A percentile compares a stretch with the other conserved stretches of the same genome.
phyloP scores from a whole-genome alignment of 2,113 vertebrate genomes.

The Vulpes lagopus region DNA sequence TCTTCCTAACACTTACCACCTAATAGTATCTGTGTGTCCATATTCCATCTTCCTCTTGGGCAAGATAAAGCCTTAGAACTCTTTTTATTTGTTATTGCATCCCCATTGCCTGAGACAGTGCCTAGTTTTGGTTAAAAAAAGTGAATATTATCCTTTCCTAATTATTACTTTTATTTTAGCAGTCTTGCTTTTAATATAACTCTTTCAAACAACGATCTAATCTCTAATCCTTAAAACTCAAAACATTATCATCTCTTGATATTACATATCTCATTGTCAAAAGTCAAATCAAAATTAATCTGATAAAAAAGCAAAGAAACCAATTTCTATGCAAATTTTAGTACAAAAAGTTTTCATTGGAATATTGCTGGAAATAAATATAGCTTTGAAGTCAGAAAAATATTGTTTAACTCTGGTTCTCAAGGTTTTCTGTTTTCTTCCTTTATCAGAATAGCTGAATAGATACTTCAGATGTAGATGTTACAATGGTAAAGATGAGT shows the following conservation, averaged over 20 bases:
- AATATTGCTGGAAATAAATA: conserved; percentile 17
- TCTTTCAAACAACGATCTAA: conserved; percentile 28
- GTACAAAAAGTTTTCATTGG: background rate
- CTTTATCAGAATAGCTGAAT: background rate
- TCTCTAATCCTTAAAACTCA: conserved; percentile 37
- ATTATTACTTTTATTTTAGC: conserved; percentile 5
- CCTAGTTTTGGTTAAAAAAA: background rate
- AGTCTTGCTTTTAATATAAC: conserved; percentile 35
- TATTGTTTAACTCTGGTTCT: background rate
- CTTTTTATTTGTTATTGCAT: background rate
- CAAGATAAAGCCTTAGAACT: background rate
- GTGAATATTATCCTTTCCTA: background rate
- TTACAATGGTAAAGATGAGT: background rate
- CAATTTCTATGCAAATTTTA: conserved; percentile 46
- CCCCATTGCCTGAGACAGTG: background rate
- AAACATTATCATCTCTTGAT: conserved; percentile 21
- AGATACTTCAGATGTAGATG: background rate
- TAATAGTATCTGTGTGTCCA: background rate
- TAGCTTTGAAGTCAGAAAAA: background rate
- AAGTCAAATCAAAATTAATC: conserved; percentile 40
- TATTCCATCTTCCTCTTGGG: background rate
- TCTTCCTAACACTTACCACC: background rate
- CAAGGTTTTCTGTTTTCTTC: conserved; percentile 30
- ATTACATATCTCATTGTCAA: conserved; percentile 1
- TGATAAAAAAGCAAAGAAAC: conserved; percentile 43